A percentile compares a stretch with the other conserved stretches of the same genome.
phyloP scores from a whole-genome alignment of 2,113 vertebrate genomes.

The Sporophila hypoxantha region DNA sequence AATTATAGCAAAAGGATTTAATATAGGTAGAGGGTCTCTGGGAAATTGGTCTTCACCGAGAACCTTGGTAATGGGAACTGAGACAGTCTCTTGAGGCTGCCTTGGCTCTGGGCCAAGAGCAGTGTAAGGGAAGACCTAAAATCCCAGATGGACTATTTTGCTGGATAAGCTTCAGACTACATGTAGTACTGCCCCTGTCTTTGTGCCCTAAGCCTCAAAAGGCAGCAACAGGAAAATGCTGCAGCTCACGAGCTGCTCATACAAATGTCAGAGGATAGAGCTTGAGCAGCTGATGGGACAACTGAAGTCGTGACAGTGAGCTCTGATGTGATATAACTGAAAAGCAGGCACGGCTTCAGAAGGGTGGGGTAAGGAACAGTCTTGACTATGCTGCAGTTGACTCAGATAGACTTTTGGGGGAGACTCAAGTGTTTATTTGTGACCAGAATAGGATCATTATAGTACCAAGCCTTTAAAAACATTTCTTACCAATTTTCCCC shows the following conservation, averaged over 20 bases:
- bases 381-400: not conserved
- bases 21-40: not conserved
- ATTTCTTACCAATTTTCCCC: not conserved
- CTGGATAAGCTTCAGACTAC: not conserved
- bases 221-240: not conserved
- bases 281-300: not conserved
- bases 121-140: not conserved
- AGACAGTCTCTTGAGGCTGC: not conserved
- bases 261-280: not conserved
- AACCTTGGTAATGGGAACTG: not conserved
- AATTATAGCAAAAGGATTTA: not conserved
- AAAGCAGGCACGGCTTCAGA: not conserved
- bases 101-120: not conserved
- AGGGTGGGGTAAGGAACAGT: not conserved
- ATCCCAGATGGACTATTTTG: not conserved
- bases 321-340: not conserved
- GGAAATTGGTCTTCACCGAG: not conserved
- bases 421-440: not conserved
- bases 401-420: not conserved
- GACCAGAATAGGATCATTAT: not conserved
- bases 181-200: rapidly evolving
- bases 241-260: not conserved
- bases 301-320: not conserved
- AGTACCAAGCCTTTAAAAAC: not conserved
- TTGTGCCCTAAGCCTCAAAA: not conserved